phyloP scores from a whole-genome alignment of 2,888 invertebrate genomes.

The Panopea generosa region DNA sequence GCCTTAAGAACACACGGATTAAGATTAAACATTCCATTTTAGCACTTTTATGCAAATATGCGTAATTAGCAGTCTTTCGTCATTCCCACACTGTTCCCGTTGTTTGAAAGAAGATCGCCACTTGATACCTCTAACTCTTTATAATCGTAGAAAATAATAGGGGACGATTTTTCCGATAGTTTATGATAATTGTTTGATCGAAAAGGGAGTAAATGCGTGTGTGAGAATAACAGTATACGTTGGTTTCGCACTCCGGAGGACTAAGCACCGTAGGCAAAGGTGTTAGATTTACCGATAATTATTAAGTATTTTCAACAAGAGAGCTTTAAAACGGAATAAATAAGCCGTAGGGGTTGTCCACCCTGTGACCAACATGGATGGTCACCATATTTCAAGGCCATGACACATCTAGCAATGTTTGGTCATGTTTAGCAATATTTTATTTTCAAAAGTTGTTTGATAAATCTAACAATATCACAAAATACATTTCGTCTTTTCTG shows the following conservation, averaged over 20 bases:
- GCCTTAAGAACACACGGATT: too few relatives aligned
- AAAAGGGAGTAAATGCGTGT: background rate
- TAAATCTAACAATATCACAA: too few relatives aligned
- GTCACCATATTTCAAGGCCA: too few relatives aligned
- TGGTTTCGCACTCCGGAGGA: conserved; percentile 9
- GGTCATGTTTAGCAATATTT: too few relatives aligned
- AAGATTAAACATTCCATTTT: too few relatives aligned
- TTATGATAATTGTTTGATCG: conserved; percentile 1
- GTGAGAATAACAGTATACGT: conserved; percentile 11
- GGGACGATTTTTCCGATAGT: conserved; percentile 18
- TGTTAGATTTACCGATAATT: conserved; percentile 55
- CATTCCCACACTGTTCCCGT: conserved; percentile 32
- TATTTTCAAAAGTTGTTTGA: too few relatives aligned
- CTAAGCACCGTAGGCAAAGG: conserved; percentile 34
- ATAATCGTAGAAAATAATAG: conserved; percentile 48
- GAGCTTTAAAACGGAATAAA: conserved; percentile 17
- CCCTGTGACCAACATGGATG: background rate
- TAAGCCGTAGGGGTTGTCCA: conserved; percentile 17
- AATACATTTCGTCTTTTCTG: too few relatives aligned
- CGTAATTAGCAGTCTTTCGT: too few relatives aligned
- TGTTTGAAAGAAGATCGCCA: conserved; percentile 33
- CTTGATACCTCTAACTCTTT: conserved; percentile 46
- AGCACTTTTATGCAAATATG: too few relatives aligned
- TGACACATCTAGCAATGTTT: too few relatives aligned
- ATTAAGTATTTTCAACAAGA: conserved; percentile 39